phyloP scores from a whole-genome alignment of 2,113 vertebrate species.

The Percina caprodes region DNA sequence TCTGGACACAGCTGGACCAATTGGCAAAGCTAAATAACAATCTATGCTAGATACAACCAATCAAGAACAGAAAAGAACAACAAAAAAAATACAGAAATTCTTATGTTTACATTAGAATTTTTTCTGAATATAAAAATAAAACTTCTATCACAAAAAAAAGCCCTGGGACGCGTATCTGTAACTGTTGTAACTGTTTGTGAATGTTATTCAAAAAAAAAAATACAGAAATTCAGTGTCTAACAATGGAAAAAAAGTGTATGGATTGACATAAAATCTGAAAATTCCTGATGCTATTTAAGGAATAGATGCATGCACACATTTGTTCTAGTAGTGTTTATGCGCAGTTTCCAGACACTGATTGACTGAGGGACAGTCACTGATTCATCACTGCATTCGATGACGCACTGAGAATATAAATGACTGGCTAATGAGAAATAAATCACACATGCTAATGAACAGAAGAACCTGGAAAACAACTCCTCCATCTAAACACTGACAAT shows the following conservation, averaged over 20 bases:
- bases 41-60: constrained; percentile 6
- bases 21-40: constrained; percentile 33
- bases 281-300: background rate
- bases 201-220: background rate
- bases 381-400: constrained; percentile 12
- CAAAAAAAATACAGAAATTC: too few species aligned
- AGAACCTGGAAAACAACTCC: constrained; percentile 48
- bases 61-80: background rate
- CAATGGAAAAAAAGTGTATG: background rate
- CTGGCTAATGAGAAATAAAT: constrained; percentile 45
- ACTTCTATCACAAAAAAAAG: too few species aligned
- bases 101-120: too few species aligned
- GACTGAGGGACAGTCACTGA: constrained; percentile 8
- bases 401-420: constrained; percentile 51
- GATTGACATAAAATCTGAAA: background rate
- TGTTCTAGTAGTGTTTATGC: background rate
- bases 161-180: too few species aligned
- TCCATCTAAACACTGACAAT: constrained; percentile 49
- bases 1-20: constrained; percentile 33
- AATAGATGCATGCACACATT: background rate
- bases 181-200: too few species aligned
- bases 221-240: background rate
- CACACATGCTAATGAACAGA: constrained; percentile 49
- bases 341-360: constrained; percentile 13
- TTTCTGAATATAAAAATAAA: too few species aligned